These are phyloP conservation scores for Columba livia DNA, from an alignment of 2,113 vertebrate genomes.

Conservation along the genomic window DNA sequence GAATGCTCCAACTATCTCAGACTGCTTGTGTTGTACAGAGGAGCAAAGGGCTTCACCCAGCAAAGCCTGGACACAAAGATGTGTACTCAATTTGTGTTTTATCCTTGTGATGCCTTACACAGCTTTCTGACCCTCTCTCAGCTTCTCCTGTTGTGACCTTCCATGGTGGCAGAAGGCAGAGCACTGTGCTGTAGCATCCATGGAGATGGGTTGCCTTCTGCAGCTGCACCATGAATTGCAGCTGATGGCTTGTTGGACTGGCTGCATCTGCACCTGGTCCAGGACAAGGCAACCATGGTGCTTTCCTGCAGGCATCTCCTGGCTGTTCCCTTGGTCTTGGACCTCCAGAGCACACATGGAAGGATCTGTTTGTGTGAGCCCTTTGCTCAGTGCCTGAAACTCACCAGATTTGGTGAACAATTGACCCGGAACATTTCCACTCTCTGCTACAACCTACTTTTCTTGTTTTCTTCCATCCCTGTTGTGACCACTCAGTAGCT, in stretches of 20 bases:
- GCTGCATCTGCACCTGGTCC: not conserved
- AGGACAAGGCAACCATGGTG: not conserved
- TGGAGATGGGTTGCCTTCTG: not conserved
- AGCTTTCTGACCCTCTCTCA: not conserved
- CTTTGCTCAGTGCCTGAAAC: not conserved
- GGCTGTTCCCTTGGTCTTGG: not conserved
- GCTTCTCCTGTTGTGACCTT: not conserved
- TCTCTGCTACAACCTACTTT: not conserved
- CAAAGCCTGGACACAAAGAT: not conserved
- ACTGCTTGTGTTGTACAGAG: not conserved
- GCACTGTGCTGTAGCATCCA: accelerated
- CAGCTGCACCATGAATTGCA: not conserved
- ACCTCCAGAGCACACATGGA: accelerated
- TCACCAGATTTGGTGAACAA: not conserved
- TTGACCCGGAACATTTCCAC: too few relatives aligned
- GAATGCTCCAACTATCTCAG: not conserved
- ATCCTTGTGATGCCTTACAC: not conserved
- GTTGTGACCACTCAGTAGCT: not conserved
- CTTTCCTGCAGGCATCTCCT: accelerated
- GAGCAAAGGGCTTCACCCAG: not conserved
- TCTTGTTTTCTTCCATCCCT: not conserved
- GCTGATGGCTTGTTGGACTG: not conserved
- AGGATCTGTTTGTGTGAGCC: accelerated
- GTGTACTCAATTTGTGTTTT: not conserved
- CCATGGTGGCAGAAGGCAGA: not conserved